These are phyloP conservation scores for Tetramorium alpestre DNA, from an alignment of 1,140 invertebrate species.

Conservation along the genomic window DNA sequence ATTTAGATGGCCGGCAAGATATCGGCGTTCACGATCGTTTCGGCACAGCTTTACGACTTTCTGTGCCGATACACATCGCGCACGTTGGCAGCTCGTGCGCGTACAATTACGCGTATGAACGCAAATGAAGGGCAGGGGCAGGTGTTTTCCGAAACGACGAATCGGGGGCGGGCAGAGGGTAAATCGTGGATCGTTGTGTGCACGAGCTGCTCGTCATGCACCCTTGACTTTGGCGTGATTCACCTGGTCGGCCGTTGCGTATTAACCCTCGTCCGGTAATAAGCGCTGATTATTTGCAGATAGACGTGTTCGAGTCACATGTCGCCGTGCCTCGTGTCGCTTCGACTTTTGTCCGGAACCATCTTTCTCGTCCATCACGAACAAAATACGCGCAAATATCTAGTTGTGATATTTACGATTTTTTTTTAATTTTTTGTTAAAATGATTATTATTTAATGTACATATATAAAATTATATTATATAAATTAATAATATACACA, in stretches of 20 bases:
- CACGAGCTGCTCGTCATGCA: slow-evolving; percentile 81
- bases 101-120: slow-evolving; percentile 72
- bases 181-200: slow-evolving; percentile 81
- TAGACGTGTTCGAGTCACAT: slow-evolving; percentile 63
- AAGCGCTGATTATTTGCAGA: slow-evolving; percentile 77
- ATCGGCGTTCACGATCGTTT: slow-evolving; percentile 48
- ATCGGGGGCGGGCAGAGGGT: slow-evolving; percentile 73
- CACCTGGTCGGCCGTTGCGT: slow-evolving; percentile 84
- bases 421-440: not conserved
- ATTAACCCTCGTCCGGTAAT: slow-evolving; percentile 78
- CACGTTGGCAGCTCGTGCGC: slow-evolving; percentile 76
- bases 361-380: slow-evolving; percentile 17
- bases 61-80: slow-evolving; percentile 76
- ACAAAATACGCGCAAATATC: not conserved
- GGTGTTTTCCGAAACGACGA: slow-evolving; percentile 75
- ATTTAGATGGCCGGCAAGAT: slow-evolving; percentile 20
- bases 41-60: slow-evolving; percentile 71
- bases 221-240: slow-evolving; percentile 84
- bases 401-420: not conserved
- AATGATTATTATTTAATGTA: not conserved
- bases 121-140: slow-evolving; percentile 69
- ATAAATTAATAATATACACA: not conserved
- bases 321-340: slow-evolving; percentile 54
- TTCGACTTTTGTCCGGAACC: slow-evolving; percentile 34
- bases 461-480: slow-evolving; percentile 11